A percentile compares a stretch with the other conserved stretches of the same genome.
Conservation (phyloP, 2,888 invertebrate genomes). For the Ichneumoninae sp. region DNA sequence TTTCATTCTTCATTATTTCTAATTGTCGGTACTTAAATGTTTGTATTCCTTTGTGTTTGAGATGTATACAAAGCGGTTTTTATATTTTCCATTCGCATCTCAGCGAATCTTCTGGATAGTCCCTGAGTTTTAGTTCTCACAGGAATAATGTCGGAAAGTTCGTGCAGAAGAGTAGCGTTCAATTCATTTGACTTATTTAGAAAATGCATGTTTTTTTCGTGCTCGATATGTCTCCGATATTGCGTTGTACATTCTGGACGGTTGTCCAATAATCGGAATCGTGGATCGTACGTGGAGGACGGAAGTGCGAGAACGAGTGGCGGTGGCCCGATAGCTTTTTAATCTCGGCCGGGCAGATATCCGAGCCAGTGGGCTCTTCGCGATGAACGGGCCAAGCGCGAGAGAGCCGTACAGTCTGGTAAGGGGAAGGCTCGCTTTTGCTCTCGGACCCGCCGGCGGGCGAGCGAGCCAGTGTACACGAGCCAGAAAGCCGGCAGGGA, state of each 20-base stretch:
- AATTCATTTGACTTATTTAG: not conserved
- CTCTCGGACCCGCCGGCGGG: slow-evolving; percentile 23
- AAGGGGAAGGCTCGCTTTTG: slow-evolving; percentile 30
- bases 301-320: slow-evolving; percentile 52
- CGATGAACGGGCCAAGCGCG: not conserved
- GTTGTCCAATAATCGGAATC: slow-evolving; percentile 8
- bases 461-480: slow-evolving; percentile 34
- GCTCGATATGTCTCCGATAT: not conserved
- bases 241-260: not conserved
- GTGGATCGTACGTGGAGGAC: not conserved
- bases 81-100: no score
- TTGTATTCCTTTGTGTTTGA: no score
- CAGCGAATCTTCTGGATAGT: no score
- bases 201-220: not conserved
- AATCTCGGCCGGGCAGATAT: slow-evolving; percentile 54
- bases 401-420: slow-evolving; percentile 26
- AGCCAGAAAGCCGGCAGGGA: slow-evolving; percentile 56
- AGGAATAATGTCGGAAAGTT: no score
- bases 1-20: no score
- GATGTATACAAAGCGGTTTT: no score
- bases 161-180: no score
- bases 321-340: slow-evolving; percentile 60
- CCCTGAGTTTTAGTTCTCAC: no score
- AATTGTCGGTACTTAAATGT: no score
- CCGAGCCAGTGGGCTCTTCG: slow-evolving; percentile 16